Evolutionary conservation across 2,113 vertebrate species (phyloP), one percentile per base, ranked within the genome.

Genomic region (Cryptotis parvus): DNA sequence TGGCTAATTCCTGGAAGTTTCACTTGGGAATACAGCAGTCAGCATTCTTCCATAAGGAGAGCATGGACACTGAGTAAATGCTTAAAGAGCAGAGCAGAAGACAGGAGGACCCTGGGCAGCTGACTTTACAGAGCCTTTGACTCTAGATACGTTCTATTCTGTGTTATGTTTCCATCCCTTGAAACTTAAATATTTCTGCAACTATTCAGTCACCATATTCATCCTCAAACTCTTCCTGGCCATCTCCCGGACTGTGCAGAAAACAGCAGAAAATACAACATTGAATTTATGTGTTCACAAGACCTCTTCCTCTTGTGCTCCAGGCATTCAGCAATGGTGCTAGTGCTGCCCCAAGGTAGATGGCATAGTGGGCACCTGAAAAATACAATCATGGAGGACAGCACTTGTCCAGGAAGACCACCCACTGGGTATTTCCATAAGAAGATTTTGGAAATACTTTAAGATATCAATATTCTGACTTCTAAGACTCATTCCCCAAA

Each of bases 141-240:
- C 0, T 68, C 45, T 8, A 65, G 0, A 1, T 9, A 6, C 0
- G 2, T 52, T 26, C 76, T 10, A 18, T 31, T 49, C 43, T 20
- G 3, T 27, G 22, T 22, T 20, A n/a, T 27, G 74, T 41, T 85
- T 72, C 29, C 49, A 3, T 72, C 68, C 61, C 39, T 31, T 66
- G 61, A 80, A 86, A 35, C 41, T 43, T 75, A 52, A 33, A 9
- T 68, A 33, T 61, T 84, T 91, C 73, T 16, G 35, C 18, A 39
- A 58, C 29, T 58, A 87, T 35, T 80, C 49, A 76, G 81, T 49
- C 52, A 22, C 68, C 49, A 52, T 45, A 83, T 80, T 43, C 33
- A 41, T 9, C n/a, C 35, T 66, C 1, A 1, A n/a, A 33, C 52
- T 82, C 69, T 85, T 68, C 43, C 84, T 49, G 45, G 45, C 45